phyloP scores from a whole-genome alignment of 2,888 invertebrate species.

The Brachypalpus laphriformis region DNA sequence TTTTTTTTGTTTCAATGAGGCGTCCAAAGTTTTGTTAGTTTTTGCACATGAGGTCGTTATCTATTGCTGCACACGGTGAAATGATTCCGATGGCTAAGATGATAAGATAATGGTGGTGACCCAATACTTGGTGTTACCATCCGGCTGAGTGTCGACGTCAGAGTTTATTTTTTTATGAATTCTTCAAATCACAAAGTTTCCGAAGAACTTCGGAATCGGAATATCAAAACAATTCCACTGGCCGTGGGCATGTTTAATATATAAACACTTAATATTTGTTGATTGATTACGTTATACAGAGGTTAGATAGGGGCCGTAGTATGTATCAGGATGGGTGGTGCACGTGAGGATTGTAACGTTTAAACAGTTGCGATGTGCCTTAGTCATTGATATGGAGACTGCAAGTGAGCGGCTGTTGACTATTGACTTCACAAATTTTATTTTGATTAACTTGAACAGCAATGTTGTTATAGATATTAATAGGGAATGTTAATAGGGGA shows the following conservation, averaged over 20 bases:
- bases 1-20: neutral
- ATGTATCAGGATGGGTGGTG: slow-evolving; percentile 33
- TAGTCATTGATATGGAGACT: neutral
- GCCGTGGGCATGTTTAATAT: neutral
- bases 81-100: slow-evolving; percentile 22
- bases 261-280: slow-evolving; percentile 27
- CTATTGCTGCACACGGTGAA: slow-evolving; percentile 31
- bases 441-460: neutral
- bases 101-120: slow-evolving; percentile 57
- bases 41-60: slow-evolving; percentile 40
- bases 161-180: neutral
- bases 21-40: slow-evolving; percentile 14
- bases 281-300: slow-evolving; percentile 30
- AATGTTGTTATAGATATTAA: neutral
- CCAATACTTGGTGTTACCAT: slow-evolving; percentile 35
- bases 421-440: neutral
- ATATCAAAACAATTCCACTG: slow-evolving; percentile 19
- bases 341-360: slow-evolving; percentile 56
- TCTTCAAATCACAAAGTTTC: neutral
- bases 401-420: neutral
- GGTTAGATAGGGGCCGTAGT: slow-evolving; percentile 16
- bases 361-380: neutral
- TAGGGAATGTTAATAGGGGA: neutral
- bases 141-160: slow-evolving; percentile 7
- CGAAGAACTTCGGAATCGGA: neutral